These are phyloP conservation scores for Pteronotus mesoamericanus DNA, from an alignment of 2,797 vertebrate genomes.

Conservation along the genomic window DNA sequence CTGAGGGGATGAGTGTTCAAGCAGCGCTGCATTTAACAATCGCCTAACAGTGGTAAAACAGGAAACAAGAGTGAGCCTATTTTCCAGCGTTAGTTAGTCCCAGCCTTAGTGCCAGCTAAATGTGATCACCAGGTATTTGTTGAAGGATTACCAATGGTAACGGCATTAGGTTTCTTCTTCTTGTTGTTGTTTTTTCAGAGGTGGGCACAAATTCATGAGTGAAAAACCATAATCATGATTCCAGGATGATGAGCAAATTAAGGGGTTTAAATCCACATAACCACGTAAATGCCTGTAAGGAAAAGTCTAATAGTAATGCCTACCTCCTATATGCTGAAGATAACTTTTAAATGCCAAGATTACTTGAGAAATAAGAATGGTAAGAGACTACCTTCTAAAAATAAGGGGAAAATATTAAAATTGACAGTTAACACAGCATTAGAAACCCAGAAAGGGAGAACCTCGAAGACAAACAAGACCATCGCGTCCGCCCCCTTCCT, in stretches of 20 bases:
- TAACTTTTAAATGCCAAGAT: neutral
- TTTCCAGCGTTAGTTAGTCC: neutral
- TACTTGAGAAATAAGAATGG: neutral
- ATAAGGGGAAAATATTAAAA: neutral
- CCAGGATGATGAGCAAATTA: neutral
- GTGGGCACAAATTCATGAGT: neutral
- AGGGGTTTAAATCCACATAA: neutral
- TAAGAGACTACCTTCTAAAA: neutral
- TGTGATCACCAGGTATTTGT: neutral
- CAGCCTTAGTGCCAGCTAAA: neutral
- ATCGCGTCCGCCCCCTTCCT: neutral
- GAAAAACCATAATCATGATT: neutral
- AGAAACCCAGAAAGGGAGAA: neutral
- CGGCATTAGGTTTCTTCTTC: neutral
- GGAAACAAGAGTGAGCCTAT: neutral
- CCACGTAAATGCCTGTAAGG: neutral
- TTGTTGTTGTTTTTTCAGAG: neutral
- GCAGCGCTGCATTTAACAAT: neutral
- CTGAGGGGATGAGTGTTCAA: neutral
- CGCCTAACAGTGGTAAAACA: neutral
- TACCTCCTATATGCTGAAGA: neutral
- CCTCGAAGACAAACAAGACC: neutral
- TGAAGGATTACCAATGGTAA: neutral
- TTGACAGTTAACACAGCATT: neutral
- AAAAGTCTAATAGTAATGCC: neutral